These are phyloP conservation scores for Xestia sexstrigata DNA, from an alignment of 2,888 invertebrate species.

Conservation along the genomic window DNA sequence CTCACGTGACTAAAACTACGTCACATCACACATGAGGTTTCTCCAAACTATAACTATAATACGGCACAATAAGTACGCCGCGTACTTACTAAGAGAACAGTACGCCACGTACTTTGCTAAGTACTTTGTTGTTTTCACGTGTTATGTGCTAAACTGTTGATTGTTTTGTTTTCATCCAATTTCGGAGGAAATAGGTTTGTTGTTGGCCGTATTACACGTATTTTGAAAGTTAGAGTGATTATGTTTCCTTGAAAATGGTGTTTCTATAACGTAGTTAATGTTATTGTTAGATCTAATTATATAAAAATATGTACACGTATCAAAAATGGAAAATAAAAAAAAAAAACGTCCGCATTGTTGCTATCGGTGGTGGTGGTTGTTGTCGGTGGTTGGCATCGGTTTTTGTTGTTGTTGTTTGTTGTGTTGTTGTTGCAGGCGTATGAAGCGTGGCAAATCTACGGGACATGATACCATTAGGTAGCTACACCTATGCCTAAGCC, in stretches of 20 bases:
- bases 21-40: slow-evolving; percentile 34
- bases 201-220: not conserved
- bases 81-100: slow-evolving; percentile 14
- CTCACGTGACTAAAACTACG: slow-evolving; percentile 39
- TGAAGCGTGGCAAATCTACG: too few species aligned
- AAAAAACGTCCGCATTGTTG: too few species aligned
- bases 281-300: not conserved
- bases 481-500: too few species aligned
- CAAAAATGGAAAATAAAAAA: too few species aligned
- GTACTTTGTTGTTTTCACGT: slow-evolving; percentile 34
- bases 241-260: slow-evolving; percentile 30
- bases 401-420: too few species aligned
- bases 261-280: not conserved
- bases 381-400: too few species aligned
- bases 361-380: too few species aligned
- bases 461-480: too few species aligned
- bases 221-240: not conserved
- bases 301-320: too few species aligned
- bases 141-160: slow-evolving; percentile 2
- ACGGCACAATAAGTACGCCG: slow-evolving; percentile 1
- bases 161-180: slow-evolving; percentile 6
- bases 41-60: slow-evolving; percentile 5
- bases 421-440: too few species aligned
- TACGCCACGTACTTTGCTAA: slow-evolving; percentile 25
- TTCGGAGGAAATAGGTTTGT: slow-evolving; percentile 18